These are phyloP conservation scores for Lucifuga dentata DNA, from an alignment of 2,113 vertebrate species.

Conservation along the genomic window DNA sequence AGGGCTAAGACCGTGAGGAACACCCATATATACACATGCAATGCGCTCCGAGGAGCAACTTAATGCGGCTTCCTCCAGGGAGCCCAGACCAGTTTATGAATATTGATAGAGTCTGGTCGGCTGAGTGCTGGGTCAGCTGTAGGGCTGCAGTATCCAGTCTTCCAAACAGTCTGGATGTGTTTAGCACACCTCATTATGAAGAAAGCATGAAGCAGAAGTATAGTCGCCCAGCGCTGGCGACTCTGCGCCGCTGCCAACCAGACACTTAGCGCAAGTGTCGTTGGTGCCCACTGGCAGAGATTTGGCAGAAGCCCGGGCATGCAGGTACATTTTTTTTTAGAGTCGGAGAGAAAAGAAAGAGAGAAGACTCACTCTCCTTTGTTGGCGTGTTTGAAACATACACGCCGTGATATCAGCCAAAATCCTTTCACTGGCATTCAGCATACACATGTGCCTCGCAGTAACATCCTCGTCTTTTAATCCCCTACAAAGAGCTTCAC, in stretches of 20 bases:
- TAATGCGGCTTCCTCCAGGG: conserved; percentile 57
- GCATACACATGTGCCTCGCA: conserved; percentile 32
- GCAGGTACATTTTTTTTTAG: neutral
- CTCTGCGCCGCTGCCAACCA: conserved; percentile 43
- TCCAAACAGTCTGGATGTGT: conserved; percentile 47
- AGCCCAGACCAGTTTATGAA: conserved; percentile 65
- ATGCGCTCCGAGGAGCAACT: conserved; percentile 36
- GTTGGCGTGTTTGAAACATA: conserved; percentile 15
- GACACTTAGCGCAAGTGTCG: conserved; percentile 48
- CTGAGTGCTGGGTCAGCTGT: conserved; percentile 40
- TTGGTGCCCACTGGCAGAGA: conserved; percentile 60
- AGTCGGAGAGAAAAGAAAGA: neutral
- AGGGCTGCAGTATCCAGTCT: conserved; percentile 32
- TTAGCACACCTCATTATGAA: conserved; percentile 47
- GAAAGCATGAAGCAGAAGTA: conserved; percentile 28
- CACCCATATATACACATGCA: conserved; percentile 22
- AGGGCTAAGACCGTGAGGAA: conserved; percentile 48
- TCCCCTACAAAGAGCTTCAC: neutral
- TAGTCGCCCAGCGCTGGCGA: conserved; percentile 19
- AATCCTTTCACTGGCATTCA: conserved; percentile 9
- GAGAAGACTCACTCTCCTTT: neutral
- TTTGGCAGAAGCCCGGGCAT: conserved; percentile 29
- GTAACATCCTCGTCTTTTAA: conserved; percentile 17
- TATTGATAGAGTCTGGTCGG: conserved; percentile 66
- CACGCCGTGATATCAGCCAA: neutral